Percentiles rank a stretch among this genome's conserved stretches.
Conservation (phyloP, 2,113 vertebrate species). For the Dicaeum eximium region DNA sequence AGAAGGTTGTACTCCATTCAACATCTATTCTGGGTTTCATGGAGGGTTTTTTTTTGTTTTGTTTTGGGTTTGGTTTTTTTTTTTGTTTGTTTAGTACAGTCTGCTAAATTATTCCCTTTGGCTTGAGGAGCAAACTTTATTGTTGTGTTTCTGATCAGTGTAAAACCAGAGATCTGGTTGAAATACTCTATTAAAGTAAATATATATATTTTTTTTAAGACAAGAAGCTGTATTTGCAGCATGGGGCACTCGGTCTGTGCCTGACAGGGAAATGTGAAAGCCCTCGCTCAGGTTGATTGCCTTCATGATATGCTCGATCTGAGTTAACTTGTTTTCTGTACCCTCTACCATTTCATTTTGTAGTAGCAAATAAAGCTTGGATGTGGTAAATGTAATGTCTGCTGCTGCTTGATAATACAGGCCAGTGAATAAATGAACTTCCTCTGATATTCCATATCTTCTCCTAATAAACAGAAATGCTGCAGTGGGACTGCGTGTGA, state of each 20-base stretch:
- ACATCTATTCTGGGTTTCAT: not conserved
- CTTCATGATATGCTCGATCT: not conserved
- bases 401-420: constrained; percentile 42
- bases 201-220: not conserved
- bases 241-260: not conserved
- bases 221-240: not conserved
- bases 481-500: not conserved
- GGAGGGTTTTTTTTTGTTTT: not conserved
- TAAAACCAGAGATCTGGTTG: not conserved
- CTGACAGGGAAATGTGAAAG: not conserved
- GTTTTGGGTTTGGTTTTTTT: too few species aligned
- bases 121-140: not conserved
- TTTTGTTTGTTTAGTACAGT: not conserved
- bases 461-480: constrained; percentile 46
- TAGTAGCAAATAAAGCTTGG: constrained; percentile 20
- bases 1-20: not conserved
- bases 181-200: not conserved
- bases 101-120: not conserved
- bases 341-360: constrained; percentile 1
- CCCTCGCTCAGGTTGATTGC: not conserved
- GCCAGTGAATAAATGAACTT: constrained; percentile 41
- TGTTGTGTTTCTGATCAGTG: not conserved
- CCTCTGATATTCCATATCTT: constrained; percentile 13
- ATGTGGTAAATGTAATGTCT: not conserved
- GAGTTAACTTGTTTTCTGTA: constrained; percentile 28